Evolutionary conservation across 2,113 vertebrate species (phyloP).

Genomic region (Phyllopteryx taeniolatus): DNA sequence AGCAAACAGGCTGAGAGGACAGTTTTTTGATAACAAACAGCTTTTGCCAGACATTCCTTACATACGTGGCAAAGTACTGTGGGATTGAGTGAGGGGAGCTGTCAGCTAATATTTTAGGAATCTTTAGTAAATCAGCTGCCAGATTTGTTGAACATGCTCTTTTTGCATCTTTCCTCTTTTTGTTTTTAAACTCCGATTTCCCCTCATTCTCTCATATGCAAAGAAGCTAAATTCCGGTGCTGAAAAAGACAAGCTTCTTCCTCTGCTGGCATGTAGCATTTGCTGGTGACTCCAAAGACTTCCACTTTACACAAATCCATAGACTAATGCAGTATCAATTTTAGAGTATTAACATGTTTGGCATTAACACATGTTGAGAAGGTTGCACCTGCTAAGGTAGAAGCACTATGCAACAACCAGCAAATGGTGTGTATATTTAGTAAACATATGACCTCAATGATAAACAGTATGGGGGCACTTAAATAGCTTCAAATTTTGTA

Average conservation of each 20-base stretch:
- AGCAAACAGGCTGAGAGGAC: constrained; percentile 46
- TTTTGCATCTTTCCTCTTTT: not conserved
- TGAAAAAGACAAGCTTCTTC: constrained; percentile 9
- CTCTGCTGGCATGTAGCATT: constrained; percentile 21
- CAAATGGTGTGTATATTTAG: constrained; percentile 58
- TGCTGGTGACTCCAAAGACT: constrained; percentile 28
- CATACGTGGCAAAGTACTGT: constrained; percentile 34
- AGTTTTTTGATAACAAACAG: constrained; percentile 33
- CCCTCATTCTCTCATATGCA: constrained; percentile 25
- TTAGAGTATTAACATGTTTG: constrained; percentile 32
- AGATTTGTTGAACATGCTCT: constrained; percentile 30
- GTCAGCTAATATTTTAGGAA: constrained; percentile 39
- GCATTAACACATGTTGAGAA: constrained; percentile 7
- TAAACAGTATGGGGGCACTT: constrained; percentile 67
- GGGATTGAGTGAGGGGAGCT: constrained; percentile 36
- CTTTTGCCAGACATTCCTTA: constrained; percentile 38
- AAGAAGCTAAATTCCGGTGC: constrained; percentile 39
- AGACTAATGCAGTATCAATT: constrained; percentile 19
- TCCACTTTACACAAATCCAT: constrained; percentile 19
- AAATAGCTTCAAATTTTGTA: constrained; percentile 75
- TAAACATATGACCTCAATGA: constrained; percentile 71
- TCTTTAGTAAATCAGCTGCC: constrained; percentile 41
- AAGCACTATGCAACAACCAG: constrained; percentile 44
- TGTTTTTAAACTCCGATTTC: constrained; percentile 11
- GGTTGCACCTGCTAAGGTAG: constrained; percentile 28